Base-by-base conservation (phyloP, 2,113 vertebrate genomes). In the Nannobrachium achirus region DNA sequence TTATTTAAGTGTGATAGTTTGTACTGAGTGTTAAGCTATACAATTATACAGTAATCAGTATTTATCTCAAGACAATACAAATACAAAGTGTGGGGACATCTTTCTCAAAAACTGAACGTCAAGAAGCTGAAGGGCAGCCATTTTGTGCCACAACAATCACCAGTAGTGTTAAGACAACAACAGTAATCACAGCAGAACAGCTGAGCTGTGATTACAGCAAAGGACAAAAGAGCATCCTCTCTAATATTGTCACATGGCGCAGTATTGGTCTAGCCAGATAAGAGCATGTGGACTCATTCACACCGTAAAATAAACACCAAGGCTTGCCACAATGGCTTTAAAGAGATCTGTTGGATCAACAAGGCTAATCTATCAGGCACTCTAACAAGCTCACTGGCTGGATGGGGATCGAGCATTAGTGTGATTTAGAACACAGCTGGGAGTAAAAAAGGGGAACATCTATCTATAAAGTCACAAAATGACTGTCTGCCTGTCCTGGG, bases 281-380 rank as follows among this genome's bases (percentile, higher is more conserved):
- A 64, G 55, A 41, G 44, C 0, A 10, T 1, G 40, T 13, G 19
- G 56, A 53, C 13, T 62, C 18, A 56, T 15, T 57, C 16, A 52
- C 2, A 6, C 15, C 20, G 39, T 40, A 2, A 49, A 66, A 44
- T 33, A 4, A 33, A 33, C 25, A 33, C 3, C 38, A 63, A 14
- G 41, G 7, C 25, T 33, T 4, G 25, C 69, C 13, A 38, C n/a
- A 40, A 25, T 39, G 13, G 19, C 63, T 68, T 73, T 69, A 45
- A 19, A 42, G 25, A 40, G 58, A 53, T 66, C 44, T 56, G 57
- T 40, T 60, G 33, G 42, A 52, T 74, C 69, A 56, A 60, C 18
- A 39, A 14, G 16, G 19, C 63, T 16, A 18, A 78, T 80, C 59
- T 0, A 78, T 68, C 49, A 71, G 41, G 25, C 25, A 46, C 52